Evolutionary conservation across 2,888 invertebrate genomes (phyloP).

Genomic region (Xylota sylvarum): DNA sequence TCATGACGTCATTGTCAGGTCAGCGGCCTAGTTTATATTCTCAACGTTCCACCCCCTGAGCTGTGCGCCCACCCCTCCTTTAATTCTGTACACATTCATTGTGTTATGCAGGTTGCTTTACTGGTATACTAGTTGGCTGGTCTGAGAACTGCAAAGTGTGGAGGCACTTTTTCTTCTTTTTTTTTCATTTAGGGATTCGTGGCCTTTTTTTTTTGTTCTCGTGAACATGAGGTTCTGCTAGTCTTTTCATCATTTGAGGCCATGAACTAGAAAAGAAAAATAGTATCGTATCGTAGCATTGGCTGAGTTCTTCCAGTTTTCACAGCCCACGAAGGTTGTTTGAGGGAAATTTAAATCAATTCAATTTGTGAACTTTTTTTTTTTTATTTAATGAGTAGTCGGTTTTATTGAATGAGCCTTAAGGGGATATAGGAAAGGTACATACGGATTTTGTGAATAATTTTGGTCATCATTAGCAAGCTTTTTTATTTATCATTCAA

Average conservation of each 20-base stretch:
- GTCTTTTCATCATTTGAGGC: conserved; percentile 55
- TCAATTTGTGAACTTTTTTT: conserved; percentile 12
- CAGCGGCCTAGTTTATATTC: conserved; percentile 83
- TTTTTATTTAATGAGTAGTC: background rate
- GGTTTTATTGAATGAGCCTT: background rate
- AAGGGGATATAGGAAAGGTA: too few relatives aligned
- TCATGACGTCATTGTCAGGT: conserved; percentile 85
- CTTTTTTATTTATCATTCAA: too few relatives aligned
- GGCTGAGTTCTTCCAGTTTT: conserved; percentile 33
- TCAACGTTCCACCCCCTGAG: conserved; percentile 47
- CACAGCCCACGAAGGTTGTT: background rate
- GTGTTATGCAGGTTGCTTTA: conserved; percentile 33
- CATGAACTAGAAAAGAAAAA: conserved; percentile 71
- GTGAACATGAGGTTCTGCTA: conserved; percentile 6
- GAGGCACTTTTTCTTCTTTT: conserved; percentile 16
- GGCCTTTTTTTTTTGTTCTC: conserved; percentile 14
- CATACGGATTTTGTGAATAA: too few relatives aligned
- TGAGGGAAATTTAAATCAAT: background rate
- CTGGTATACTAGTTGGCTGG: conserved; percentile 38
- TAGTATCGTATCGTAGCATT: conserved; percentile 35
- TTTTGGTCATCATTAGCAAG: too few relatives aligned
- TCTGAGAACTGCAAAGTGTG: conserved; percentile 53
- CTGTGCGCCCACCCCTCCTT: conserved; percentile 26
- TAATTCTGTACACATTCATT: conserved; percentile 47
- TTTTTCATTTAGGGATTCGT: conserved; percentile 64